Evolutionary conservation across 2,113 vertebrate species (phyloP).

Genomic region (Empidonax traillii): DNA sequence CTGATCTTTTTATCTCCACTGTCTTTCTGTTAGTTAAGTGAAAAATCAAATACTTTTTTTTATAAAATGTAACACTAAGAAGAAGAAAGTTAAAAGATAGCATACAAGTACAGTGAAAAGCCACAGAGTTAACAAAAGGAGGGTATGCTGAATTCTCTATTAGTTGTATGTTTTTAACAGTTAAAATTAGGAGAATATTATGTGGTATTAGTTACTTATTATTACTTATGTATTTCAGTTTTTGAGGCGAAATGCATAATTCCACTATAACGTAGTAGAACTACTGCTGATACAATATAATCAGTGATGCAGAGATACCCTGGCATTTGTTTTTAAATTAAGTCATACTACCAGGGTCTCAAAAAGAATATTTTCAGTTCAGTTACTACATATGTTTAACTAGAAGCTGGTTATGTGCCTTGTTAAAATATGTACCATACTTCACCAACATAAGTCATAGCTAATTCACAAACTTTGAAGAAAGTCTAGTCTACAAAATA

Average conservation of each 20-base stretch:
- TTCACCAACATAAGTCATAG: not conserved
- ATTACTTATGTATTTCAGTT: not conserved
- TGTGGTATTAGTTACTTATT: not conserved
- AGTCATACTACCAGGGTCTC: not conserved
- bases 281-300: not conserved
- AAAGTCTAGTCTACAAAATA: not conserved
- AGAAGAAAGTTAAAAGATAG: not conserved
- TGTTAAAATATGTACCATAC: not conserved
- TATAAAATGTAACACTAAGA: not conserved
- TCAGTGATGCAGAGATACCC: not conserved
- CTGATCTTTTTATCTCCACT: not conserved
- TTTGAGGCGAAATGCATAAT: not conserved
- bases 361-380: not conserved
- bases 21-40: not conserved
- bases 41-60: not conserved
- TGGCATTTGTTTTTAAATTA: not conserved
- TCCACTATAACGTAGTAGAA: not conserved
- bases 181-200: not conserved
- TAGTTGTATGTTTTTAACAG: not conserved
- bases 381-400: not conserved
- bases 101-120: not conserved
- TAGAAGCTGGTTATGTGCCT: not conserved
- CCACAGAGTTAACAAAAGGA: not conserved
- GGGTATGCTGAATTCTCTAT: not conserved
- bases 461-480: not conserved